Conservation (phyloP, 2,113 vertebrate species). For the Microtus ochrogaster region DNA sequence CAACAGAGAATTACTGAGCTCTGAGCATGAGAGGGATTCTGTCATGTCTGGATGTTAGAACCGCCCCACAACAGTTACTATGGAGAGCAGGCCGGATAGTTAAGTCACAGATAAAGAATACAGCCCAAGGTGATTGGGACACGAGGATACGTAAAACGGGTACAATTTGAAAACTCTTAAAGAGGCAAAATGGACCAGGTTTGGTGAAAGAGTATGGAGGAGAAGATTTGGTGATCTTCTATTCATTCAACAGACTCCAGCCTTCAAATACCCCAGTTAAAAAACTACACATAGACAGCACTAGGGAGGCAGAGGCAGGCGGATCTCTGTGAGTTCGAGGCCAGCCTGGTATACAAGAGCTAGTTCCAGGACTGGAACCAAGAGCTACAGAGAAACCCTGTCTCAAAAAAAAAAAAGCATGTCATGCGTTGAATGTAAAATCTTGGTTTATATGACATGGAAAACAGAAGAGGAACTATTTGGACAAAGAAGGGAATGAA, state of each 20-base stretch:
- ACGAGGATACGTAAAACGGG: neutral
- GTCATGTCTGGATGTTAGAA: neutral
- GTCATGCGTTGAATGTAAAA: neutral
- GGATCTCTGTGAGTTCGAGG: no score
- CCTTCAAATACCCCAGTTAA: neutral
- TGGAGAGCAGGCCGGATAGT: neutral
- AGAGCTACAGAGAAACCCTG: no score
- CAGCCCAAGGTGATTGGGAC: neutral
- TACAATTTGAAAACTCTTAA: neutral
- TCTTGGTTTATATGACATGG: neutral
- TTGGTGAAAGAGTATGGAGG: neutral
- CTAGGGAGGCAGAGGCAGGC: no score
- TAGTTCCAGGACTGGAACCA: no score
- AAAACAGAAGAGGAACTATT: neutral
- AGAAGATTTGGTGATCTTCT: neutral
- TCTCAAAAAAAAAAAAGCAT: no score
- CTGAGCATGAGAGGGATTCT: neutral
- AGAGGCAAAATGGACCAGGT: neutral
- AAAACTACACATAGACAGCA: neutral
- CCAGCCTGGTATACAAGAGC: no score
- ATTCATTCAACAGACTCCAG: neutral
- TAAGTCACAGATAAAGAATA: neutral
- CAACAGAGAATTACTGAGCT: neutral
- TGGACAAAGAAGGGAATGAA: neutral
- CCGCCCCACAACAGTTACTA: neutral